Percentiles rank a stretch among this genome's conserved stretches.
These are phyloP conservation scores for Cherax destructor DNA, from an alignment of 1,140 invertebrate genomes.

Conservation along the genomic window DNA sequence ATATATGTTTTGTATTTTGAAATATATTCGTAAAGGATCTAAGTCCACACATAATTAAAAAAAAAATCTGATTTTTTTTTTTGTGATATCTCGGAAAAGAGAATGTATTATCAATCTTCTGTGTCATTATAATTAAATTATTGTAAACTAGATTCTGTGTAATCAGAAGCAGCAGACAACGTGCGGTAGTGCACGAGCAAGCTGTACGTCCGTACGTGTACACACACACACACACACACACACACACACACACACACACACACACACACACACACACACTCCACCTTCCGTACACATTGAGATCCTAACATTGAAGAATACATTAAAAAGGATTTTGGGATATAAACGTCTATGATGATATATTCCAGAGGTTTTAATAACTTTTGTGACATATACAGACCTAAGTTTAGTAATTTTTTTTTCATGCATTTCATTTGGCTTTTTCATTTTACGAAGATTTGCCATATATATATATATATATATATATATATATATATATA, in stretches of 20 bases:
- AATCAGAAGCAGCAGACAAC: no score
- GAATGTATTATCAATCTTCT: no score
- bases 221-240: not conserved
- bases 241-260: no score
- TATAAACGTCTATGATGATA: not conserved
- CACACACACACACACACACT: not conserved
- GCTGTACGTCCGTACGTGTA: not conserved
- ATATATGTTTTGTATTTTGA: no score
- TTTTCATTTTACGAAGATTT: not conserved
- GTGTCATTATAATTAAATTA: no score
- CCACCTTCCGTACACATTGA: not conserved
- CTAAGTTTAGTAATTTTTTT: not conserved
- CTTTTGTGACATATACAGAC: not conserved
- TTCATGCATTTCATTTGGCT: not conserved
- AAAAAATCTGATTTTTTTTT: no score
- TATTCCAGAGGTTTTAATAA: not conserved
- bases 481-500: no score
- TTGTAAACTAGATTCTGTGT: no score
- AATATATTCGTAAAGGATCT: no score
- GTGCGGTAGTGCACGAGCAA: no score
- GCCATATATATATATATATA: not conserved
- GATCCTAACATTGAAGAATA: not conserved
- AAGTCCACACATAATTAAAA: no score
- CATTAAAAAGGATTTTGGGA: not conserved
- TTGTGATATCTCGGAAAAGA: no score